phyloP scores from a whole-genome alignment of 2,888 invertebrate species.

The Hirtodrosophila cameraria region DNA sequence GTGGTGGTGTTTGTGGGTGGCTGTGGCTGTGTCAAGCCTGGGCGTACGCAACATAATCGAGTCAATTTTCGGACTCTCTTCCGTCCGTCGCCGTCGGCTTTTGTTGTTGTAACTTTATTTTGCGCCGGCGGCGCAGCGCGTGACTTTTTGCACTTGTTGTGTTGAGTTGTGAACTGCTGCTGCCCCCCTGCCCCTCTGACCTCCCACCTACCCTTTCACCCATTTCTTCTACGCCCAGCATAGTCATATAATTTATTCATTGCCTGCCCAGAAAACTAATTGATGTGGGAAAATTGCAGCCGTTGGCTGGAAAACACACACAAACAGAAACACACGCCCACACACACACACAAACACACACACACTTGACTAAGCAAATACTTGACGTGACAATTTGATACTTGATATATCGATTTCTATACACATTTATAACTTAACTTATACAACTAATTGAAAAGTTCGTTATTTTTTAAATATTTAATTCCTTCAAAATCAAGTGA shows the following conservation, averaged over 20 bases:
- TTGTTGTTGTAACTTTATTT: conserved; percentile 77
- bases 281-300: conserved; percentile 79
- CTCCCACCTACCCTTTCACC: conserved; percentile 9
- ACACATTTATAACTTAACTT: not conserved
- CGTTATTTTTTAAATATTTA: too few relatives aligned
- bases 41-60: conserved; percentile 75
- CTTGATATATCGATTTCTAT: conserved; percentile 36
- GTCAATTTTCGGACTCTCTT: conserved; percentile 75
- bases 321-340: conserved; percentile 21
- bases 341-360: conserved; percentile 26
- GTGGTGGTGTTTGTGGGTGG: conserved; percentile 6
- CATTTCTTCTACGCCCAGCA: too few relatives aligned
- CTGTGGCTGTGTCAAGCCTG: not conserved
- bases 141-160: conserved; percentile 82
- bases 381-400: conserved; percentile 48
- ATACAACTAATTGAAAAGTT: too few relatives aligned
- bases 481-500: too few relatives aligned
- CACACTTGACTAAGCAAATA: conserved; percentile 66
- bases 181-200: not conserved
- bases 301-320: conserved; percentile 35
- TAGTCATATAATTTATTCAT: conserved; percentile 80
- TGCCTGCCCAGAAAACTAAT: conserved; percentile 76
- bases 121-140: conserved; percentile 67
- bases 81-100: conserved; percentile 23
- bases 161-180: conserved; percentile 29